A percentile compares a stretch with the other conserved stretches of the same genome.
Evolutionary conservation across 2,113 vertebrate species (phyloP).

Genomic region (Fukomys damarensis): DNA sequence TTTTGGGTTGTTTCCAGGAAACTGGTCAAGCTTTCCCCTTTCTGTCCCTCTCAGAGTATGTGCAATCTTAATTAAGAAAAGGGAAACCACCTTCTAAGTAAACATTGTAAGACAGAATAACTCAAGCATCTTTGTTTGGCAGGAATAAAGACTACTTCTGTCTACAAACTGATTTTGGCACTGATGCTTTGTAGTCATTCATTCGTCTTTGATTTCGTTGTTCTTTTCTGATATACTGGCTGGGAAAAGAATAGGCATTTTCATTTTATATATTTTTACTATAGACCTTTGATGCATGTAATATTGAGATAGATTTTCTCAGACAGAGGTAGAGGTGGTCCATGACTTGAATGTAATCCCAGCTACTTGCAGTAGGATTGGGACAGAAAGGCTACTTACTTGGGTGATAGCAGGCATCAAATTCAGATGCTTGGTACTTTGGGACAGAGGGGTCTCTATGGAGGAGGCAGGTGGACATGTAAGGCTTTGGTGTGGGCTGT

Average conservation of each 20-base stretch:
- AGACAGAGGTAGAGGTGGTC: too few relatives aligned
- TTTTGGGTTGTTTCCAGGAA: conserved; percentile 42
- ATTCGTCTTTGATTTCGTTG: background rate
- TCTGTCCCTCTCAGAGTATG: background rate
- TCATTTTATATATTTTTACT: conserved; percentile 1
- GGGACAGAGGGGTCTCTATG: background rate
- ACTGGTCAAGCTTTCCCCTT: background rate
- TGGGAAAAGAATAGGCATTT: background rate
- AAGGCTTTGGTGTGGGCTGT: background rate
- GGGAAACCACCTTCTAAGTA: conserved; percentile 9
- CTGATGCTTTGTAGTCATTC: background rate
- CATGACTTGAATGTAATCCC: background rate
- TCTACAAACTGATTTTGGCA: background rate
- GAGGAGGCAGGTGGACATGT: background rate
- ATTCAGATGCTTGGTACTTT: background rate
- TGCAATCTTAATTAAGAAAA: background rate
- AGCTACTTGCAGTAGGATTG: background rate
- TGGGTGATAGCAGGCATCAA: fast-evolving
- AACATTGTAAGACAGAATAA: background rate
- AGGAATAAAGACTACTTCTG: background rate
- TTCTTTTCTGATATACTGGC: background rate
- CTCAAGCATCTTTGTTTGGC: background rate
- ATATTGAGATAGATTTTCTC: background rate
- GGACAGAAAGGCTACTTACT: background rate
- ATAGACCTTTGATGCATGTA: background rate